A percentile compares a stretch with the other conserved stretches of the same genome.
These are phyloP conservation scores for Temnothorax nylanderi DNA, from an alignment of 1,140 invertebrate species.

Conservation along the genomic window DNA sequence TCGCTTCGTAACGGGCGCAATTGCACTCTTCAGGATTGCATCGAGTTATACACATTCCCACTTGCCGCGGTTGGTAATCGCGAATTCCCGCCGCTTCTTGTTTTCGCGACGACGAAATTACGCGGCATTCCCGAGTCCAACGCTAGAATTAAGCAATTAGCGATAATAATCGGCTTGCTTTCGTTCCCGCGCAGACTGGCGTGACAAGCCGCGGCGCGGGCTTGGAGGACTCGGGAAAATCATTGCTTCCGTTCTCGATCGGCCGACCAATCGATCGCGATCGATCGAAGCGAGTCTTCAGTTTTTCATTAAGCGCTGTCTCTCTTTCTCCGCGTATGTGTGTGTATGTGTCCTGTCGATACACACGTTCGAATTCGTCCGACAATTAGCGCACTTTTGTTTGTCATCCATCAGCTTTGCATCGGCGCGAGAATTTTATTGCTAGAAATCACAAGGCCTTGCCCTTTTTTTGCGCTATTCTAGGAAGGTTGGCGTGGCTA, in stretches of 20 bases:
- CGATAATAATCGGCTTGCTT: constrained; percentile 71
- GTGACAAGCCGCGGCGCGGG: constrained; percentile 56
- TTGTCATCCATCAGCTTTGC: constrained; percentile 49
- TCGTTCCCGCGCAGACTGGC: constrained; percentile 58
- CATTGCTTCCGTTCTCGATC: constrained; percentile 59
- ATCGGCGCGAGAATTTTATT: constrained; percentile 48
- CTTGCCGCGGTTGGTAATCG: constrained; percentile 8
- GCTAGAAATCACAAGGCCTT: constrained; percentile 47
- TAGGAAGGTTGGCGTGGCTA: constrained; percentile 27
- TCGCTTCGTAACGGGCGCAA: constrained; percentile 9
- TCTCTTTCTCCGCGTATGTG: neutral
- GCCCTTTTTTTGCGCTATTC: constrained; percentile 43
- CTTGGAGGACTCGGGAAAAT: constrained; percentile 56
- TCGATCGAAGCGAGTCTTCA: constrained; percentile 11
- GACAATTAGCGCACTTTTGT: constrained; percentile 37
- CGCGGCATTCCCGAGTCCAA: constrained; percentile 64
- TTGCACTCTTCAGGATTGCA: constrained; percentile 33
- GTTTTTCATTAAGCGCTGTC: neutral
- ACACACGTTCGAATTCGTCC: constrained; percentile 20
- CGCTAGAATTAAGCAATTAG: constrained; percentile 65
- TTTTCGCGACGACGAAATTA: constrained; percentile 78
- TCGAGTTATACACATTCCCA: neutral
- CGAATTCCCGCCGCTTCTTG: constrained; percentile 56
- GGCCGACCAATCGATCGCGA: constrained; percentile 26
- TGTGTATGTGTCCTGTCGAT: neutral